Evolutionary conservation across 2,797 vertebrate genomes (phyloP), one percentile per base, ranked within the genome.

Genomic region (Aselliscus stoliczkanus): DNA sequence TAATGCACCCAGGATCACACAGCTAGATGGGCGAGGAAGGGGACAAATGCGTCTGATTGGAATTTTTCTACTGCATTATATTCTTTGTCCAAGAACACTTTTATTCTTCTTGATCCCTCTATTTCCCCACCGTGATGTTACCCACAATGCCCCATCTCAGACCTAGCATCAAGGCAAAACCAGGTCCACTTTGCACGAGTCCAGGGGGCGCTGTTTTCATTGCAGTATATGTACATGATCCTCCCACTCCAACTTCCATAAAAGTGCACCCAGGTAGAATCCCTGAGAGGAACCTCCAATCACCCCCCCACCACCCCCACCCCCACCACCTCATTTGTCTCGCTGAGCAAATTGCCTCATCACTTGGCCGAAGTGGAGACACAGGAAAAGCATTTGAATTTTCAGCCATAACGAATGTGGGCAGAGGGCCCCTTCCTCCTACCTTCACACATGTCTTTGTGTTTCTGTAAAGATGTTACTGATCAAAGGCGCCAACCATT

Each of bases 391-490:
- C 7, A 4, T 8, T 4, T 29, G 29, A 21, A 50, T 65, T n/a
- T 89, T 62, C 39, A 14, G 3, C 64, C 27, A 14, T 14, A 7
- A 21, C 18, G 4, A 8, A 37, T 3, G 9, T 0, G 1, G 39
- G 10, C 34, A 47, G 73, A 60, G 1, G 7, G 13, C 7, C 34
- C 13, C 64, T 60, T 73, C 18, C 17, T 52, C 31, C 4, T 11
- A 2, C 21, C 34, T 62, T 75, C 34, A 54, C 13, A 6, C 9
- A 31, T 50, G 0, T 2, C 23, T 76, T 44, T 27, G n/a, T 76
- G 95, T 82, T 69, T 91, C 96, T 93, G 96, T 93, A 88, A 80
- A 93, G 93, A 92, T 75, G 84, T 64, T 94, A 94, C 77, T 83
- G 88, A 95, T 81, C 39, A 4, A 89, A 77, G 86, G 89, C 87